Conservation (phyloP, 2,888 invertebrate species). For the Thera britannica region DNA sequence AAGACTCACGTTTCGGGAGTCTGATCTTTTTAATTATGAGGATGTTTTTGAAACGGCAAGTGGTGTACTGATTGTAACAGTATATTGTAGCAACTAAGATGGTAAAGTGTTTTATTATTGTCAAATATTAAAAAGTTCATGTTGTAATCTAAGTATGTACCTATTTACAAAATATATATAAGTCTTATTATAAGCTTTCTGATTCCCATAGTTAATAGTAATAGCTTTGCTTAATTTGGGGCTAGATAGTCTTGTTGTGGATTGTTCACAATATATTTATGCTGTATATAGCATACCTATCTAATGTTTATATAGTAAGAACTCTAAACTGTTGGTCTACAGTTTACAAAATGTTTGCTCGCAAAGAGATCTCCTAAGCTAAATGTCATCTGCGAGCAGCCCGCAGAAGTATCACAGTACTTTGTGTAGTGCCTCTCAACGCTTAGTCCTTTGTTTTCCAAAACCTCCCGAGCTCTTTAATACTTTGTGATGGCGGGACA, state of each 20-base stretch:
- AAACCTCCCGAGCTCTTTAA: slow-evolving; percentile 71
- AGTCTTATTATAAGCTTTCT: no score
- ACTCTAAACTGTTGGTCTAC: background rate
- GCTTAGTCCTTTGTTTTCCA: slow-evolving; percentile 77
- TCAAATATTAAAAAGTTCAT: no score
- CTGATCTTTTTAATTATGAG: slow-evolving; percentile 28
- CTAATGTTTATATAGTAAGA: background rate
- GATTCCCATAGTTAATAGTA: no score
- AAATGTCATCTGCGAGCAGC: slow-evolving; percentile 70
- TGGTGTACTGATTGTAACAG: background rate
- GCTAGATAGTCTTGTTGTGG: no score
- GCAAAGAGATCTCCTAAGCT: slow-evolving; percentile 62
- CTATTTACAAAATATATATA: no score
- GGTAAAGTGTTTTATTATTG: no score
- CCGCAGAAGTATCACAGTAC: slow-evolving; percentile 70
- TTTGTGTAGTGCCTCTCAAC: slow-evolving; percentile 67
- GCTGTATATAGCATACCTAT: no score
- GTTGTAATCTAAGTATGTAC: no score
- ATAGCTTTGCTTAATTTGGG: no score
- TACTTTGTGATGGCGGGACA: slow-evolving; percentile 74
- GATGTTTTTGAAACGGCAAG: slow-evolving; percentile 5
- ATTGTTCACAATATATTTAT: no score
- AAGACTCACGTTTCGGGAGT: slow-evolving; percentile 20
- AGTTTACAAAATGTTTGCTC: slow-evolving; percentile 25
- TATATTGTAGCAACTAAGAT: no score